A percentile compares a stretch with the other conserved stretches of the same genome.
Evolutionary conservation across 2,888 invertebrate species (phyloP).

Genomic region (Lysandra bellargus): DNA sequence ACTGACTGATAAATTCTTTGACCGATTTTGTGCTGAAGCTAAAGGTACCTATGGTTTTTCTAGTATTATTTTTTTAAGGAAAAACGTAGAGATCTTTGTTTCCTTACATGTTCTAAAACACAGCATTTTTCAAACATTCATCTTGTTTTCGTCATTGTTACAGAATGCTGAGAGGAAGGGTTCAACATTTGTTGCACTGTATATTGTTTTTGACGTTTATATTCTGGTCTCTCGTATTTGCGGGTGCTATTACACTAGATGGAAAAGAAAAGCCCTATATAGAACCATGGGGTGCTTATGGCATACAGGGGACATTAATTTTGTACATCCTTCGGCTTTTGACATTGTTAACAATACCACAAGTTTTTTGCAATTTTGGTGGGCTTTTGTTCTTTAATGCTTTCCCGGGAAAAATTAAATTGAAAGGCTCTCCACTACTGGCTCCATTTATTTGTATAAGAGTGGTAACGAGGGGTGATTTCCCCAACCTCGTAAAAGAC

Average conservation of each 20-base stretch:
- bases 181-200: constrained; percentile 91
- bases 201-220: constrained; percentile 87
- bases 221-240: constrained; percentile 85
- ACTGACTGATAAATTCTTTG: constrained; percentile 27
- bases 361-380: constrained; percentile 92
- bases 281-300: constrained; percentile 92
- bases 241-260: constrained; percentile 82
- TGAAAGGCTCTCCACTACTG: constrained; percentile 93
- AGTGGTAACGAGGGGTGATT: constrained; percentile 96
- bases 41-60: constrained; percentile 4
- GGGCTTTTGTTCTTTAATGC: constrained; percentile 95
- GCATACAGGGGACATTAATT: constrained; percentile 85
- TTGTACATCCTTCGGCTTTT: constrained; percentile 89
- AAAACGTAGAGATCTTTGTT: neutral
- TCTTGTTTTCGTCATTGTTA: constrained; percentile 49
- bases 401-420: constrained; percentile 93
- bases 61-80: neutral
- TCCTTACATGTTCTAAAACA: neutral
- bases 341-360: constrained; percentile 92
- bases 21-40: neutral
- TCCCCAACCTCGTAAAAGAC: constrained; percentile 91
- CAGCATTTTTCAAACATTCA: neutral
- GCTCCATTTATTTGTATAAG: constrained; percentile 97
- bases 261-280: constrained; percentile 80
- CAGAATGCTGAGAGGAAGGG: constrained; percentile 83